Evolutionary conservation across 2,888 invertebrate species (phyloP), one percentile per base, ranked within the genome.

Genomic region (Rutpela maculata): DNA sequence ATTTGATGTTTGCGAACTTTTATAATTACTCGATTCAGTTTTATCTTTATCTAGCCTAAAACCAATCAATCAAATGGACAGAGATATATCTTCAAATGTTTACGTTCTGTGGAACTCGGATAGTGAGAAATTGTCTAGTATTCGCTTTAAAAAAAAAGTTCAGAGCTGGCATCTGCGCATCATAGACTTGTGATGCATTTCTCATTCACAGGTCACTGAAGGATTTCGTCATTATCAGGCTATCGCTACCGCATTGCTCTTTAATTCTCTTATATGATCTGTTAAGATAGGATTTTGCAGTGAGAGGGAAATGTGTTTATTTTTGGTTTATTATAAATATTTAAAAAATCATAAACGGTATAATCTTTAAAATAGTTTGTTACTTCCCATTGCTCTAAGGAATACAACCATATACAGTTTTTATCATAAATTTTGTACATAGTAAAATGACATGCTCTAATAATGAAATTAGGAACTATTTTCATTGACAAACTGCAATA

Each of bases 41-140:
- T 50, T 19, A 68, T 57, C 60, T 3, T 18, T 43, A 38, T 15
- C 26, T 56, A 11, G 12, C n/a, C 56, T 17, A 38, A 35, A 38
- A 38, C 18, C 11, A 17, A 70, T 70, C 70, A 70, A 62, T 70
- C 70, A 70, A 60, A 60, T 38, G 6, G 60, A 60, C 60, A 70
- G 59, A n/a, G 50, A 50, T 50, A 50, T 50, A 17, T 50, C 43
- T 15, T 43, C 43, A 12, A 15, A 11, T 43, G 15, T 7, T 7
- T 11, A 11, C 11, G 10, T 43, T 11, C 43, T 43, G 43, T 43
- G 2, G 6, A 4, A 50, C n/a, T 50, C n/a, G n/a, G n/a, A 43
- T 4, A 38, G 38, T 1, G 38, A 43, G 31, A 7, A 15, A 4
- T 50, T n/a, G 50, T 3, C n/a, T 3, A 50, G 50, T 4, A 50